Evolutionary conservation across 1,140 invertebrate genomes (phyloP), one percentile per base, ranked within the genome.

Genomic region (Drosophila athabasca): DNA sequence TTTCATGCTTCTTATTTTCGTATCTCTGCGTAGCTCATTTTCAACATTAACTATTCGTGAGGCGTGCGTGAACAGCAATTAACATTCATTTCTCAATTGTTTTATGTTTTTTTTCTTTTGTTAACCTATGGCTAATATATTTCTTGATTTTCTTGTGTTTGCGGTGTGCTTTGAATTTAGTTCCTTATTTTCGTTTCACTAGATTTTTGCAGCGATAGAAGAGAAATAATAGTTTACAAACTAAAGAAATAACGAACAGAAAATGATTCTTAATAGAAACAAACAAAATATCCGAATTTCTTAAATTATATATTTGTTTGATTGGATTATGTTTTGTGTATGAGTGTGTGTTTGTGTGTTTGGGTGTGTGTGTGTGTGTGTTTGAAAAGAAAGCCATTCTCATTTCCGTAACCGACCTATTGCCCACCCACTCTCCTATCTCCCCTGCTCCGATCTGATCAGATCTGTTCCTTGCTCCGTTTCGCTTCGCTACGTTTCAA

Each of bases 21-120:
- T 50, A 70, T 62, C 35, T 75, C 48, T 74, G 45, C 68, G 43
- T 64, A 31, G 31, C 31, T 57, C 35, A 50, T 66, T 43, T 6
- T 68, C 51, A 69, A 68, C 41, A 68, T 58, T 68, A 57, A 57
- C 64, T 68, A 69, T 69, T 69, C 66, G 60, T 83, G 52, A 84
- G 72, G 67, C 81, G 82, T 85, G 81, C 81, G 79, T 82, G 50
- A 82, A 83, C 82, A 85, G 82, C 69, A 84, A 79, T 78, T 70
- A 85, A 88, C 81, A 82, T 52, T 78, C 62, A 76, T 60, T 44
- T 74, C 50, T 39, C 43, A 39, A 65, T 17, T 45, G 39, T 29
- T 52, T 43, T 11, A 24, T 48, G 2, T 61, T 43, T 19, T 19
- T 1, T 19, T 22, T 26, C 48, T 55, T 45, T 45, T 17, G 39